Conservation (phyloP, 2,797 vertebrate genomes). For the Leucoraja ocellata region DNA sequence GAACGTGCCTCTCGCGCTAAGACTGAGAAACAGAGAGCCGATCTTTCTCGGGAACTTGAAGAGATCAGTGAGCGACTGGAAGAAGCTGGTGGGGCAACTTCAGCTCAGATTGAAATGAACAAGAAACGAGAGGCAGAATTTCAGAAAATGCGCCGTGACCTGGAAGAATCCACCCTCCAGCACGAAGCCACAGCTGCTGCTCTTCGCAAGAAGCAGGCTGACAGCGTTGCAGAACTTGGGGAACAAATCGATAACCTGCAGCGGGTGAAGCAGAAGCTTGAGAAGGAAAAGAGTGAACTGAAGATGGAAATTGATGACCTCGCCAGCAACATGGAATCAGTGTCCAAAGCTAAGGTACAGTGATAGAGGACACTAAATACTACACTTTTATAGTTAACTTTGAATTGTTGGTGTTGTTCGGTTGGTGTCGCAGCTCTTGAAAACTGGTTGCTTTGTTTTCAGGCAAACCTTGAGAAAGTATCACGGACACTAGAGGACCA, state of each 20-base stretch:
- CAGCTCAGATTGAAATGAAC: slow-evolving; percentile 68
- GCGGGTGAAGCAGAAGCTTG: slow-evolving; percentile 75
- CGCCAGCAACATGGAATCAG: slow-evolving; percentile 63
- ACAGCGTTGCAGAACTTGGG: slow-evolving; percentile 67
- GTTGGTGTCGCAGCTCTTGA: slow-evolving; percentile 41
- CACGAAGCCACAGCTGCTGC: slow-evolving; percentile 66
- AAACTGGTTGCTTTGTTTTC: too few relatives aligned
- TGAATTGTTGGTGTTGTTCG: not conserved
- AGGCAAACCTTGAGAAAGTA: too few relatives aligned
- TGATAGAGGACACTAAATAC: not conserved
- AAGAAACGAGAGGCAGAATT: slow-evolving; percentile 75
- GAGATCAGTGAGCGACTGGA: slow-evolving; percentile 79
- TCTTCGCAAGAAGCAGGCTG: slow-evolving; percentile 73
- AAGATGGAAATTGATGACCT: slow-evolving; percentile 72
- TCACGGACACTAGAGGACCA: too few relatives aligned
- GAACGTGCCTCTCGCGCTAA: slow-evolving; percentile 71
- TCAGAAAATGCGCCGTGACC: slow-evolving; percentile 68
- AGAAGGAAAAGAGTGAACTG: slow-evolving; percentile 73
- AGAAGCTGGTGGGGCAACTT: slow-evolving; percentile 73
- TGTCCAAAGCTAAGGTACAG: slow-evolving; percentile 63
- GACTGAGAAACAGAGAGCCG: slow-evolving; percentile 71
- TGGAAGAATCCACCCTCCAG: slow-evolving; percentile 50
- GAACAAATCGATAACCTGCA: slow-evolving; percentile 77
- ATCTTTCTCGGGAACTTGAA: slow-evolving; percentile 71
- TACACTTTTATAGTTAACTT: not conserved